A percentile compares a stretch with the other conserved stretches of the same genome.
Conservation (phyloP, 2,888 invertebrate species). For the Cheilosia vulpina region DNA sequence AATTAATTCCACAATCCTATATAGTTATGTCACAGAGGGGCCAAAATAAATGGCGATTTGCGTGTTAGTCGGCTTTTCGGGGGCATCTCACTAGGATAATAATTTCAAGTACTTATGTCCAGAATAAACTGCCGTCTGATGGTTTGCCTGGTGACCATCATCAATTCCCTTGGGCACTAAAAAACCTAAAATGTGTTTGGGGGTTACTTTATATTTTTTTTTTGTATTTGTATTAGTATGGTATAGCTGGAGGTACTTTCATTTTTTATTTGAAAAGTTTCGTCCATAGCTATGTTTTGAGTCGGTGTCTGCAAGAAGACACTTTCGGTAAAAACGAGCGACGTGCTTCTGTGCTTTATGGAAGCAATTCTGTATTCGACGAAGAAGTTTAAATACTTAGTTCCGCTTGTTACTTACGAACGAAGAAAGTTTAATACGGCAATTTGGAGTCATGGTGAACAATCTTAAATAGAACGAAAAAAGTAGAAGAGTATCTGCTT, state of each 20-base stretch:
- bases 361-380: conserved; percentile 30
- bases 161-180: conserved; percentile 37
- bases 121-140: conserved; percentile 42
- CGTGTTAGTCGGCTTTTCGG: conserved; percentile 46
- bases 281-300: conserved; percentile 5
- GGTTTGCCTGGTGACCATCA: conserved; percentile 52
- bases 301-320: background rate
- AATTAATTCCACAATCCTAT: conserved; percentile 68
- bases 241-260: background rate
- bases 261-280: conserved; percentile 64
- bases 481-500: background rate
- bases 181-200: conserved; percentile 45
- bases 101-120: conserved; percentile 70
- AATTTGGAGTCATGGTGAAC: conserved; percentile 44
- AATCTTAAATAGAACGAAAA: background rate
- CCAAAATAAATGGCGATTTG: conserved; percentile 65
- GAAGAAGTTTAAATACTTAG: conserved; percentile 64
- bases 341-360: conserved; percentile 68
- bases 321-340: conserved; percentile 4
- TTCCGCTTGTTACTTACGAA: conserved; percentile 58
- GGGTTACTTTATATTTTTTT: conserved; percentile 1
- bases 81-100: conserved; percentile 57
- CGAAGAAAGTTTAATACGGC: conserved; percentile 49
- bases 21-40: conserved; percentile 41
- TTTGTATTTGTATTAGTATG: background rate